phyloP scores from a whole-genome alignment of 2,113 vertebrate genomes.

The Oceanodroma tethys region DNA sequence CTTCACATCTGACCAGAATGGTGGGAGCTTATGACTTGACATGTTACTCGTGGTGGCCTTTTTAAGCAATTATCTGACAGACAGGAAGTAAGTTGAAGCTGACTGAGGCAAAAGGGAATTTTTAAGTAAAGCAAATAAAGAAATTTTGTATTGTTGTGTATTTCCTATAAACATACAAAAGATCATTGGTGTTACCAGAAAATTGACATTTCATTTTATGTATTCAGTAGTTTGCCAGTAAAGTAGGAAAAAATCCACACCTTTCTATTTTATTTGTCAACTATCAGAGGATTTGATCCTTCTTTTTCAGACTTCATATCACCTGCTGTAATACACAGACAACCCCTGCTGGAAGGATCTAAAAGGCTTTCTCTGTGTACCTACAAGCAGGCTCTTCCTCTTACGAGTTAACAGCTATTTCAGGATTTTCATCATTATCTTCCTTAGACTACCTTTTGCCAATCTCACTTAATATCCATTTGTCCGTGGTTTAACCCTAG shows the following conservation, averaged over 20 bases:
- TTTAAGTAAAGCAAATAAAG: not conserved
- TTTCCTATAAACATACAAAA: not conserved
- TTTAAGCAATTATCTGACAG: not conserved
- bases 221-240: not conserved
- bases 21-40: not conserved
- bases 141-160: not conserved
- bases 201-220: not conserved
- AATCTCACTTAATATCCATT: not conserved
- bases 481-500: no score
- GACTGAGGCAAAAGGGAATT: not conserved
- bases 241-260: accelerated
- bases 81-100: not conserved
- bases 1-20: not conserved
- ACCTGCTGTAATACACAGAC: not conserved
- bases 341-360: not conserved
- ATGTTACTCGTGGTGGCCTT: not conserved
- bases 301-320: not conserved
- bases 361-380: not conserved
- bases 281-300: not conserved
- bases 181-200: not conserved
- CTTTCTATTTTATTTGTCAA: not conserved
- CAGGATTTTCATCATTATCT: not conserved
- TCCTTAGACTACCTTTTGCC: not conserved
- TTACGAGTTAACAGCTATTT: not conserved
- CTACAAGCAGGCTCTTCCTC: not conserved